Evolutionary conservation across 1,140 invertebrate genomes (phyloP).

Genomic region (Drosophila kepulauana): DNA sequence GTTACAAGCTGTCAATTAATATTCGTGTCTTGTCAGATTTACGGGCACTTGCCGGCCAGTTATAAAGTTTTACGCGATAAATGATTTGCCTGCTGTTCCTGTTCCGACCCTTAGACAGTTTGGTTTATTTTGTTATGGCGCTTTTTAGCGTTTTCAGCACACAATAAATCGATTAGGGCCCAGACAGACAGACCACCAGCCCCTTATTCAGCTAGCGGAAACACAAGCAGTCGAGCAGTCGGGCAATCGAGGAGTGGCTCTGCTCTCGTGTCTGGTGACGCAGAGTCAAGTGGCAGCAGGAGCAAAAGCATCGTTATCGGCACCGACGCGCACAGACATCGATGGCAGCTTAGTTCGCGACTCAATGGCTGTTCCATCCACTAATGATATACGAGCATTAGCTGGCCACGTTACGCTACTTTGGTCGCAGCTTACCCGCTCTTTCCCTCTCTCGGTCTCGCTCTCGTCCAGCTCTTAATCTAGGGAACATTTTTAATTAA

Average conservation of each 20-base stretch:
- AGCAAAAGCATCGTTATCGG: constrained; percentile 57
- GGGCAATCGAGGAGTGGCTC: neutral
- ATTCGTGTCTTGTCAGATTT: constrained; percentile 40
- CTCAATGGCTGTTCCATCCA: constrained; percentile 12
- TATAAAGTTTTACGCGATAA: constrained; percentile 43
- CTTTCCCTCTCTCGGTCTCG: too few relatives aligned
- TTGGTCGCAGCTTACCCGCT: neutral
- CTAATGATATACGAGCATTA: constrained; percentile 41
- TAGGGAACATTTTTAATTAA: constrained; percentile 44
- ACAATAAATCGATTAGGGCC: constrained; percentile 71
- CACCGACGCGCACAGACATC: constrained; percentile 34
- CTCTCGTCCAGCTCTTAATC: neutral
- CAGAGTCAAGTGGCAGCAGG: constrained; percentile 46
- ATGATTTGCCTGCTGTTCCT: constrained; percentile 28
- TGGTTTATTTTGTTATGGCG: constrained; percentile 48
- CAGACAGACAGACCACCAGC: constrained; percentile 3
- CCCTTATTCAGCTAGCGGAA: constrained; percentile 2
- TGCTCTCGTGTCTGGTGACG: constrained; percentile 40
- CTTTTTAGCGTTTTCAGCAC: constrained; percentile 52
- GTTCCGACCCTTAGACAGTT: constrained; percentile 29
- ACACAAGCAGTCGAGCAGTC: neutral
- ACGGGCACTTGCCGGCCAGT: constrained; percentile 44
- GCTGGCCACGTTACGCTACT: constrained; percentile 20
- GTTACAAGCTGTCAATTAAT: constrained; percentile 66
- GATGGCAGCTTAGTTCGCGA: constrained; percentile 40